These are phyloP conservation scores for Ictalurus punctatus DNA, from an alignment of 2,113 vertebrate genomes.

Conservation along the genomic window DNA sequence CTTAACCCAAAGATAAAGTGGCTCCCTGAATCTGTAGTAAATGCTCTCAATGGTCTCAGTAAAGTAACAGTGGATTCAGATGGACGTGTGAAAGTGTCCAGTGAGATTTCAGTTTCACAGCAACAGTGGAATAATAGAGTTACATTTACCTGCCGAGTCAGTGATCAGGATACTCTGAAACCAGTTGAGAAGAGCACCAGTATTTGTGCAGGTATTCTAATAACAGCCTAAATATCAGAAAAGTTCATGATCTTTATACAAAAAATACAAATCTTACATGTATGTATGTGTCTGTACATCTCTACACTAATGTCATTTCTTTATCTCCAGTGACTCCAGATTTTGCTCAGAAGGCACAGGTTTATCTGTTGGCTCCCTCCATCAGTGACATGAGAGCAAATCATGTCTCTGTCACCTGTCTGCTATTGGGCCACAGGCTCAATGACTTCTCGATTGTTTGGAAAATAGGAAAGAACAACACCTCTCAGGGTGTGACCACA, in stretches of 20 bases:
- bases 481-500: fast-evolving
- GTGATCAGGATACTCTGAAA: constrained; percentile 29
- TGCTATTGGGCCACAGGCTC: constrained; percentile 57
- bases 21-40: constrained; percentile 28
- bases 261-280: neutral
- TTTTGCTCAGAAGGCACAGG: constrained; percentile 47
- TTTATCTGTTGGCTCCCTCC: constrained; percentile 59
- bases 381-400: constrained; percentile 20
- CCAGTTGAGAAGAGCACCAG: constrained; percentile 13
- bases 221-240: neutral
- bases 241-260: neutral
- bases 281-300: neutral
- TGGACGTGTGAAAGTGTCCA: constrained; percentile 58
- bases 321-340: constrained; percentile 58
- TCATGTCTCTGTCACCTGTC: constrained; percentile 61
- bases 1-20: constrained; percentile 67
- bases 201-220: constrained; percentile 65
- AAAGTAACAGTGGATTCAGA: constrained; percentile 49
- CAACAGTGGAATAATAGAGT: constrained; percentile 59
- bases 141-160: constrained; percentile 61
- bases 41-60: no score
- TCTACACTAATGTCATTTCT: neutral
- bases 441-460: constrained; percentile 62
- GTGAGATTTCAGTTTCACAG: constrained; percentile 52
- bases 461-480: constrained; percentile 43